Evolutionary conservation across 2,888 invertebrate genomes (phyloP), one percentile per base, ranked within the genome.

Genomic region (Nesidiocoris tenuis): DNA sequence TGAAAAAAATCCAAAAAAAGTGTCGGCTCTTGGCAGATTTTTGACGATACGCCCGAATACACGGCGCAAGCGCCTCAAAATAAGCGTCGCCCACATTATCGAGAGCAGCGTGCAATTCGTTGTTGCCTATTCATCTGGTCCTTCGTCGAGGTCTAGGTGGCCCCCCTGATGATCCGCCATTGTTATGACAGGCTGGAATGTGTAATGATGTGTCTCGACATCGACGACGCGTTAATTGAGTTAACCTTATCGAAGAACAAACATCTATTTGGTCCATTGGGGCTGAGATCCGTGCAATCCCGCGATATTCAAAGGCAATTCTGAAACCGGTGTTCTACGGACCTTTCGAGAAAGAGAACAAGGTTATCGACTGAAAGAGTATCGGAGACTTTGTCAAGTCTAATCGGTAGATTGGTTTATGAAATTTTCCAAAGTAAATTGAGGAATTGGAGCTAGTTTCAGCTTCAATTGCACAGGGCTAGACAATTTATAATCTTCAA

Each of bases 231-330:
- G 63, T 54, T 72, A 72, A 72, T 61, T 72, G 72, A 72, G 61
- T 61, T 18, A 63, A 72, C 72, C 72, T 72, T 72, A 72, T 72
- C 72, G 72, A 21, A 72, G 63, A 72, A 72, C 61, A 72, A 72
- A 72, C 72, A 63, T 61, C 72, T 61, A 72, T 72, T 72, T 63
- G 39, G 72, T 72, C 70, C 70, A 70, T 57, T 70, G 54, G 70
- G 70, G 39, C 39, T 3, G 39, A 3, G 39, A 39, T 39, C 39
- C 39, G 39, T 12, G 39, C 39, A 39, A 39, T 12, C 39, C 39
- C 12, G 3, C 39, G 39, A 39, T 39, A 39, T 39, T 39, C 39
- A 39, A 39, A 7, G 39, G 39, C 39, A 12, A 39, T 39, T 12
- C 39, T 39, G 39, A 39, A 39, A 39, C 39, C 12, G 5, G 39